phyloP scores from a whole-genome alignment of 2,113 vertebrate species.

The Bos javanicus region DNA sequence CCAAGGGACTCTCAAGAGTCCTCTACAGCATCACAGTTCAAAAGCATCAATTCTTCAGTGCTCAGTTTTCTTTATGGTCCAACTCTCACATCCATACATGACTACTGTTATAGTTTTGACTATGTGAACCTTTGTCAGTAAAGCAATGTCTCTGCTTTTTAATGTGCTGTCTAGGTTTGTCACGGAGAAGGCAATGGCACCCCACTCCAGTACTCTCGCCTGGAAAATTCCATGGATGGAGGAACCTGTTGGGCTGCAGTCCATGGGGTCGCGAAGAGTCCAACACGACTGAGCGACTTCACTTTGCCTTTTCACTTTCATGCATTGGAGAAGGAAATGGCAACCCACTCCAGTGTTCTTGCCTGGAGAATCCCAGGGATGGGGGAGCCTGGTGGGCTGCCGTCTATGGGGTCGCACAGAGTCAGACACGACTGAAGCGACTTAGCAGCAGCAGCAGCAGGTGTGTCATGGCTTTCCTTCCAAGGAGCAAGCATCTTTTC shows the following conservation, averaged over 20 bases:
- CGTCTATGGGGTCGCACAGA: too few species aligned
- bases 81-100: neutral
- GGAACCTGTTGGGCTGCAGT: too few species aligned
- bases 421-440: too few species aligned
- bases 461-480: neutral
- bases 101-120: neutral
- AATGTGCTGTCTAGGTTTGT: neutral
- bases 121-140: neutral
- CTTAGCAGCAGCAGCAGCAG: neutral
- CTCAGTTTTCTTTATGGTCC: neutral
- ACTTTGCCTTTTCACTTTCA: too few species aligned
- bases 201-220: too few species aligned
- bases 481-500: neutral
- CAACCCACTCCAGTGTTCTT: too few species aligned
- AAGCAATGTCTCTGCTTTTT: neutral
- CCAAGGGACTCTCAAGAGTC: neutral
- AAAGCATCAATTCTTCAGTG: rapidly evolving
- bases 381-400: too few species aligned
- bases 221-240: too few species aligned
- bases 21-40: neutral
- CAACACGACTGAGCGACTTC: too few species aligned
- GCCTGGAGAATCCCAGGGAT: too few species aligned
- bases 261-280: too few species aligned
- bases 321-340: too few species aligned
- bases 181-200: neutral